A percentile compares a stretch with the other conserved stretches of the same genome.
Evolutionary conservation across 2,888 invertebrate species (phyloP).

Genomic region (Esperia sulphurella): DNA sequence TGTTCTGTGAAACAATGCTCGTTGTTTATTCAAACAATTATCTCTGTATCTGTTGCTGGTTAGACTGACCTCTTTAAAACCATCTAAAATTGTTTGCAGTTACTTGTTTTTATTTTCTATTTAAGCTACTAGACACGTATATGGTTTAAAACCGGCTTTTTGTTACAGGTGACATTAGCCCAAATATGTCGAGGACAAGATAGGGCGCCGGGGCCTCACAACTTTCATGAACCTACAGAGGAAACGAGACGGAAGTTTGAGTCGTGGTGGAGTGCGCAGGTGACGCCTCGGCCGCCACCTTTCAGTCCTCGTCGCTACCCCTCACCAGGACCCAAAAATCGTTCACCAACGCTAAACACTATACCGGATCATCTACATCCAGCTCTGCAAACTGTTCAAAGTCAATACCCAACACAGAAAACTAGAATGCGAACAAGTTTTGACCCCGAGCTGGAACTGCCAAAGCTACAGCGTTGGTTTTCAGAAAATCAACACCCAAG

Average conservation of each 20-base stretch:
- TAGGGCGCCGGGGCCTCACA: conserved; percentile 81
- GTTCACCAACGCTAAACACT: conserved; percentile 63
- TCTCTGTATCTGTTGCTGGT: conserved; percentile 70
- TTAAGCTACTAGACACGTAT: conserved; percentile 31
- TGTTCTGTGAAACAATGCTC: conserved; percentile 77
- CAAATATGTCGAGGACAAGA: conserved; percentile 90
- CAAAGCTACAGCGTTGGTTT: conserved; percentile 98
- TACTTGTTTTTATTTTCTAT: conserved; percentile 46
- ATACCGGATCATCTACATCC: conserved; percentile 83
- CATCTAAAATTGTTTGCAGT: conserved; percentile 69
- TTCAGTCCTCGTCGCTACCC: conserved; percentile 72
- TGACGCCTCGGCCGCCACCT: conserved; percentile 80
- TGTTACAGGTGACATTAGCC: conserved; percentile 86
- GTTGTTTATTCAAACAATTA: conserved; percentile 70
- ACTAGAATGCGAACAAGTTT: conserved; percentile 98
- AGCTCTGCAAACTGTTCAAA: conserved; percentile 87
- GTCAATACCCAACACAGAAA: conserved; percentile 89
- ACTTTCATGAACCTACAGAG: conserved; percentile 86
- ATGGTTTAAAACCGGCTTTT: conserved; percentile 35
- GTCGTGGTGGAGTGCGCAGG: conserved; percentile 91
- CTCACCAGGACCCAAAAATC: conserved; percentile 74
- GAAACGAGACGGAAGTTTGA: conserved; percentile 94
- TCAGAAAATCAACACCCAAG: conserved; percentile 98
- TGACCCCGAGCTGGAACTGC: conserved; percentile 97
- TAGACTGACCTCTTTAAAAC: conserved; percentile 76